Evolutionary conservation across 2,113 vertebrate species (phyloP), one percentile per base, ranked within the genome.

Genomic region (Bombycilla garrulus): DNA sequence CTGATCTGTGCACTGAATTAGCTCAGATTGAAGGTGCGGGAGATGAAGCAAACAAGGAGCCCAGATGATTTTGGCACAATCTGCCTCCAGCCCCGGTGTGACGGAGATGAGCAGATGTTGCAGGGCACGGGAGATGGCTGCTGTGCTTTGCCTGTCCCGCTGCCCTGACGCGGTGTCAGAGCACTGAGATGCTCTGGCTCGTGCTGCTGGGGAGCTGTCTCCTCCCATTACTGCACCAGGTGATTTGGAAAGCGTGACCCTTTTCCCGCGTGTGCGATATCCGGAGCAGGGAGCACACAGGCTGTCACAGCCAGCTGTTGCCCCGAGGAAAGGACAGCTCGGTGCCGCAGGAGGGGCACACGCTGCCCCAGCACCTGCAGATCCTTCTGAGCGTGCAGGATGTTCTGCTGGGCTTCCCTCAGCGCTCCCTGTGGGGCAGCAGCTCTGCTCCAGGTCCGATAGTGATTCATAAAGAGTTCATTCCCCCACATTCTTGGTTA

Each of bases 291-390:
- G 87, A 80, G 56, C 77, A 17, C 72, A 6, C 45, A 4, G 67
- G 56, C 96, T 96, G 93, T 38, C 94, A 35, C 24, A 65, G 85
- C 14, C 96, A 95, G 96, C 80, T 96, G 95, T 79, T 95, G 65
- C 91, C 95, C 85, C 0, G 4, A 77, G 87, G 90, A 95, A 74
- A 83, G 94, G 92, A 81, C 84, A 61, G 77, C 9, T 0, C 5
- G 2, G 76, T 26, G 18, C 2, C 9, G 72, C 36, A 35, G 76
- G 64, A 86, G 76, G 67, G 44, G 35, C 56, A 33, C 22, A 3
- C 0, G 1, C 81, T 64, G 89, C 77, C 60, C 40, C 1, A 7
- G 61, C 53, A 31, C 66, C 81, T 12, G 3, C 89, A 69, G 35
- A 4, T 72, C 16, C 72, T 64, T 23, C 60, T 58, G 66, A 62